phyloP scores from a whole-genome alignment of 2,888 invertebrate genomes.

The Stenurella melanura region DNA sequence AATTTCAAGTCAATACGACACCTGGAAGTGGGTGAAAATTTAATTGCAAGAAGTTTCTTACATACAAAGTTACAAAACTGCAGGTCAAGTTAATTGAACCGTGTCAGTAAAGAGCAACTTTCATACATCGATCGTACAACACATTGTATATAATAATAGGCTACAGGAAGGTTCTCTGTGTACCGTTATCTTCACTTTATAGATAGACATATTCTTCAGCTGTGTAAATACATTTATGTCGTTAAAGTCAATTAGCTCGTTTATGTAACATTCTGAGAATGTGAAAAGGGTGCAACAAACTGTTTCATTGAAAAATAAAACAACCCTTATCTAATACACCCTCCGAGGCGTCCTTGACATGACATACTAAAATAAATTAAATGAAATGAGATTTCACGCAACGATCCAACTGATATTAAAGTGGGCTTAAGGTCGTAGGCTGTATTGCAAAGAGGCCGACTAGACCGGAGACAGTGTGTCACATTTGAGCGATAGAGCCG shows the following conservation, averaged over 20 bases:
- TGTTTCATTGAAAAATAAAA: constrained; percentile 1
- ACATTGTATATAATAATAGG: no score
- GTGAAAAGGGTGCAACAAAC: constrained; percentile 5
- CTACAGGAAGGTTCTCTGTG: no score
- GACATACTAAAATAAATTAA: constrained; percentile 33
- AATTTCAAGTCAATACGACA: no score
- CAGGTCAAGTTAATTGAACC: no score
- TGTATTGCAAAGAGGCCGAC: constrained; percentile 26
- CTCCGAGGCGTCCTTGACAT: constrained; percentile 24
- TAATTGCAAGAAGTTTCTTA: no score
- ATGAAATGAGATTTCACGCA: constrained; percentile 25
- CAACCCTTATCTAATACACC: neutral
- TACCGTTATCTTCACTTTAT: no score
- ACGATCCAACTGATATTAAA: constrained; percentile 37
- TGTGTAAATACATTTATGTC: neutral
- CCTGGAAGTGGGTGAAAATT: no score
- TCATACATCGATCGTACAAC: no score
- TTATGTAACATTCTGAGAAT: constrained; percentile 8
- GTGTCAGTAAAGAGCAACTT: no score
- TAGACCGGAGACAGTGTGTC: constrained; percentile 45
- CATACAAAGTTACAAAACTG: no score
- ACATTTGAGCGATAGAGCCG: constrained; percentile 49
- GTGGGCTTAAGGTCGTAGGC: constrained; percentile 28
- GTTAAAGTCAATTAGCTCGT: neutral
- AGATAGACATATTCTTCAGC: neutral